Base-by-base conservation (phyloP, 2,888 invertebrate species). In the Eubasilissa splendida region DNA sequence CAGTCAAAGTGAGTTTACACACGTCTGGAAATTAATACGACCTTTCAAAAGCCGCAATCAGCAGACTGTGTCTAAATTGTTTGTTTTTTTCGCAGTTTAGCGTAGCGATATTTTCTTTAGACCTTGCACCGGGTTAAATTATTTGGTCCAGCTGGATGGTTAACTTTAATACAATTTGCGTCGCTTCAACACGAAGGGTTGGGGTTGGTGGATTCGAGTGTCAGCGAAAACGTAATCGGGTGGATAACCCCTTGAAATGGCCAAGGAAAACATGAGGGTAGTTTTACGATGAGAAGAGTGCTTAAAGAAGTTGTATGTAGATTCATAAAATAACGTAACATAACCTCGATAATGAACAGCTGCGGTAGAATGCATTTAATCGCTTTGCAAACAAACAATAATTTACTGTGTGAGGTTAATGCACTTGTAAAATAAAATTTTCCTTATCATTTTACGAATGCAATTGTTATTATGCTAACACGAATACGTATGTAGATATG, bases 141-240 rank as follows among this genome's bases (percentile, higher is more conserved):
- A 31, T 63, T 10, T 33, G 60, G 33, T 31, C 22, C 66, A 52
- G 31, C 14, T 52, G 52, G 11, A n/a, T 14, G 14, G 14, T n/a
- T n/a, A 12, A 33, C 73, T 71, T 70, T 77, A 77, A 77, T 80
- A 59, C n/a, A 80, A 80, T 80, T 70, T 80, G 50, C 71, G 71
- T 60, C 50, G 76, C 66, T 42, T 80, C 76, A 58, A 53, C 66
- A 63, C n/a, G n/a, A 54, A 56, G 76, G 65, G 76, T 65, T 76
- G 54, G 53, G 14, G 71, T 53, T 71, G 53, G 22, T 42, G 68
- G 52, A 42, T 68, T 68, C n/a, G 50, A 56, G 71, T 33, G 53
- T 22, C 12, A 56, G 56, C 31, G 56, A 54, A 54, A 56, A 56
- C 56, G 14, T 71, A 56, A 71, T 54, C 33, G 60, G 75, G 59